A percentile compares a stretch with the other conserved stretches of the same genome.
These are phyloP conservation scores for Calliopum simillimum DNA, from an alignment of 2,888 invertebrate genomes.

Conservation along the genomic window DNA sequence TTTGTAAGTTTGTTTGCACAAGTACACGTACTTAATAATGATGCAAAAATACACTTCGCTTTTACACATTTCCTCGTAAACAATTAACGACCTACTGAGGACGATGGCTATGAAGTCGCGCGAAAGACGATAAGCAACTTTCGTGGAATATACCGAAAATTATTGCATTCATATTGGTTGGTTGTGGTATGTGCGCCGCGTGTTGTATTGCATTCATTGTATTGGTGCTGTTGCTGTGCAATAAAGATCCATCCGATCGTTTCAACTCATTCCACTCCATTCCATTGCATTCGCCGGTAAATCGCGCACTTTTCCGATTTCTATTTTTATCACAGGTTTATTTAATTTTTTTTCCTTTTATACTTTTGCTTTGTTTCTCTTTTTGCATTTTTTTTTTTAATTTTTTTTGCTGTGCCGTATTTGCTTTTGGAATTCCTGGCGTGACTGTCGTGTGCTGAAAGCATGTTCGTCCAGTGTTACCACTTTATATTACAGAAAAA, in stretches of 20 bases:
- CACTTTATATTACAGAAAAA: not conserved
- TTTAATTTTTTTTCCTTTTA: too few species aligned
- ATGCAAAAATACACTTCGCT: slow-evolving; percentile 40
- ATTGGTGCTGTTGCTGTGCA: not conserved
- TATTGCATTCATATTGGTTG: slow-evolving; percentile 5
- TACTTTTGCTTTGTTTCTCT: not conserved
- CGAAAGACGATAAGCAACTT: slow-evolving; percentile 29
- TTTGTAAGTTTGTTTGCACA: not conserved
- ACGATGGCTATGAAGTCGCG: slow-evolving; percentile 1
- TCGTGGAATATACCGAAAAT: slow-evolving; percentile 41
- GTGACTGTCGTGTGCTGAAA: slow-evolving; percentile 15
- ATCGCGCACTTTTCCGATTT: slow-evolving; percentile 25
- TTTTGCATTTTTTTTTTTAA: not conserved
- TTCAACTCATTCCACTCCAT: slow-evolving; percentile 17
- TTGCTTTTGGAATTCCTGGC: slow-evolving; percentile 9
- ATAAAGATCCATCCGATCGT: not conserved
- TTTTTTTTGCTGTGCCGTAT: not conserved
- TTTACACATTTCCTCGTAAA: slow-evolving; percentile 43
- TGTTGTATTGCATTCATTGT: not conserved
- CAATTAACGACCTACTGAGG: slow-evolving; percentile 45
- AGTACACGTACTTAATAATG: slow-evolving; percentile 31
- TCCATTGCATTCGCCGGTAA: slow-evolving; percentile 25
- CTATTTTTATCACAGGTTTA: slow-evolving; percentile 26
- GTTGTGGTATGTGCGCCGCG: not conserved
- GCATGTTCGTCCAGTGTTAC: slow-evolving; percentile 8